Conservation (phyloP, 2,888 invertebrate genomes). For the Rhagonycha lutea region DNA sequence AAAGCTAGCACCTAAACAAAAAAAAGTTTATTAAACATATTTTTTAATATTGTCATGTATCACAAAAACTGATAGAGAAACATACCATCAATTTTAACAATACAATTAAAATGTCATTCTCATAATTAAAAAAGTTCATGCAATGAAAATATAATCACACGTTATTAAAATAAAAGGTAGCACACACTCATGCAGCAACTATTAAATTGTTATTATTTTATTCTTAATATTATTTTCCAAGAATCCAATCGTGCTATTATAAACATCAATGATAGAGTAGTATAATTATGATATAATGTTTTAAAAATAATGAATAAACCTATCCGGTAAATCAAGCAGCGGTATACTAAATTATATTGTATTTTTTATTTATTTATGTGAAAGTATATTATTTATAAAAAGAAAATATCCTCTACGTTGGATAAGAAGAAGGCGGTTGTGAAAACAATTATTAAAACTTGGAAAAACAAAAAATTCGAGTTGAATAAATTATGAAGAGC, state of each 20-base stretch:
- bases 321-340: background rate
- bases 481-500: background rate
- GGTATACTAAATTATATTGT: background rate
- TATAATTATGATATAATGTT: background rate
- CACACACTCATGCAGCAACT: background rate
- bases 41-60: background rate
- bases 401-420: too few species aligned
- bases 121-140: background rate
- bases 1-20: conserved; percentile 73
- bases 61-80: background rate
- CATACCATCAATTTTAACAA: background rate
- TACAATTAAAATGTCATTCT: background rate
- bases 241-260: background rate
- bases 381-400: background rate
- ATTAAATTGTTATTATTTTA: background rate
- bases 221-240: background rate
- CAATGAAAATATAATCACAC: background rate
- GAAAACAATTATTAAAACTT: background rate
- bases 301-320: background rate
- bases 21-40: background rate
- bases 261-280: background rate
- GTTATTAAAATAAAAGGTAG: background rate
- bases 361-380: background rate
- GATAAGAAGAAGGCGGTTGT: too few species aligned
- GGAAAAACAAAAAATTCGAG: background rate